Percentiles rank a stretch among this genome's conserved stretches.
phyloP scores from a whole-genome alignment of 2,888 invertebrate species.

The Phengaris arion region DNA sequence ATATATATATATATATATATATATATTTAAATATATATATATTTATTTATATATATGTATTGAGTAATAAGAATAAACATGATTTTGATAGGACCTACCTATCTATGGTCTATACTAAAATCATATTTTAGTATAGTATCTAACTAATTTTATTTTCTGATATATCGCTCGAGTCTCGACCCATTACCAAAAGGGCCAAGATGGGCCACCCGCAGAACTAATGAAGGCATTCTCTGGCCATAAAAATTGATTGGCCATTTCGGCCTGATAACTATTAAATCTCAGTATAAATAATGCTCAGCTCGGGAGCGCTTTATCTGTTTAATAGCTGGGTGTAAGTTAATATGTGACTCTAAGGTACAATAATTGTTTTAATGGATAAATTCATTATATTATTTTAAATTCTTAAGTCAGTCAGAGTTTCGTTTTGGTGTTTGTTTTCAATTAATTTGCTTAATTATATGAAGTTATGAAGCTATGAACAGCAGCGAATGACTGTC shows the following conservation, averaged over 20 bases:
- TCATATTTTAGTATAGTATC: constrained; percentile 14
- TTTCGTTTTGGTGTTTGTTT: too few species aligned
- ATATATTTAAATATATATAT: too few species aligned
- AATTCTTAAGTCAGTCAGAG: too few species aligned
- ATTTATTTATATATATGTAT: too few species aligned
- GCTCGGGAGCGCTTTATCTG: constrained; percentile 45
- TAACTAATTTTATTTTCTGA: constrained; percentile 16
- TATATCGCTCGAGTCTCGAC: not conserved
- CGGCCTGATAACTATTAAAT: constrained; percentile 37
- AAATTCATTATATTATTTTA: not conserved
- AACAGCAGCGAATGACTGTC: too few species aligned
- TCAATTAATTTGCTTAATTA: too few species aligned
- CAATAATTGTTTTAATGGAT: not conserved
- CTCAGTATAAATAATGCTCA: constrained; percentile 43
- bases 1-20: too few species aligned
- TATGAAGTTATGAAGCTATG: too few species aligned
- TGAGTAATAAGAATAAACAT: too few species aligned
- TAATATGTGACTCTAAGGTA: constrained; percentile 8
- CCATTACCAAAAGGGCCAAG: constrained; percentile 20
- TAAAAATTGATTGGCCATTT: constrained; percentile 63
- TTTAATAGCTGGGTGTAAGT: constrained; percentile 37
- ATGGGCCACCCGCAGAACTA: constrained; percentile 59
- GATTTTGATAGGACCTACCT: not conserved
- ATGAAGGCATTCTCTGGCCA: constrained; percentile 54
- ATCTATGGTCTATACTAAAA: not conserved